Conservation (phyloP, 2,113 vertebrate species). For the Pedetes capensis region DNA sequence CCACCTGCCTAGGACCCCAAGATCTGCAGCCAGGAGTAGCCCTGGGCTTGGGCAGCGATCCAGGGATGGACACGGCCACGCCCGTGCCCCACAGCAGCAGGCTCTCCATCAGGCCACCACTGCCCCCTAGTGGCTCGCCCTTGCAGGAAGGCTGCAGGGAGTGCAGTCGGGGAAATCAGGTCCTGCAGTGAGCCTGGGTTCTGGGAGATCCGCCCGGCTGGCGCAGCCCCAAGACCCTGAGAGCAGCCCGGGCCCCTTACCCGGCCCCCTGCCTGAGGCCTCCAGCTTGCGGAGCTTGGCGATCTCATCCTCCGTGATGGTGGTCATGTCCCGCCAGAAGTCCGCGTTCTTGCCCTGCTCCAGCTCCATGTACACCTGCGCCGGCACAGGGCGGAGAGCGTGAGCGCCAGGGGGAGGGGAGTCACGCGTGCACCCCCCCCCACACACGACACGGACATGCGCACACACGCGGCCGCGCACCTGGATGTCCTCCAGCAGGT, state of each 20-base stretch:
- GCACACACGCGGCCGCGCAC: no score
- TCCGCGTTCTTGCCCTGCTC: conserved; percentile 98
- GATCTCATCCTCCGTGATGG: conserved; percentile 97
- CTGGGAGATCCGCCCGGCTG: no score
- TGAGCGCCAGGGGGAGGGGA: not conserved
- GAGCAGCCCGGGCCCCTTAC: conserved; percentile 69
- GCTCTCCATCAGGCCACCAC: no score
- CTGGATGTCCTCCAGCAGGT: conserved; percentile 98
- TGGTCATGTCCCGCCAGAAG: conserved; percentile 99
- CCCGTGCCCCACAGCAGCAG: no score
- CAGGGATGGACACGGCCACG: no score
- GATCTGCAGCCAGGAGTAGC: not conserved
- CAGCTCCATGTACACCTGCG: conserved; percentile 97
- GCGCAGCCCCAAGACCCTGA: not conserved
- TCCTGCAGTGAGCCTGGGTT: no score
- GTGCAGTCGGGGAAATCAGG: not conserved
- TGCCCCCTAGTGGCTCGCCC: not conserved
- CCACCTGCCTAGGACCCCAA: not conserved
- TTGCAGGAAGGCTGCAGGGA: not conserved
- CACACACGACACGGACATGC: no score
- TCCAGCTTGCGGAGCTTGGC: conserved; percentile 96
- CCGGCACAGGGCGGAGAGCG: not conserved
- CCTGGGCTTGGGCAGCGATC: no score
- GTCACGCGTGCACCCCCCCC: no score
- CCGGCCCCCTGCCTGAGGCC: conserved; percentile 95